phyloP scores from a whole-genome alignment of 2,113 vertebrate species.

The Syngnathus typhle region DNA sequence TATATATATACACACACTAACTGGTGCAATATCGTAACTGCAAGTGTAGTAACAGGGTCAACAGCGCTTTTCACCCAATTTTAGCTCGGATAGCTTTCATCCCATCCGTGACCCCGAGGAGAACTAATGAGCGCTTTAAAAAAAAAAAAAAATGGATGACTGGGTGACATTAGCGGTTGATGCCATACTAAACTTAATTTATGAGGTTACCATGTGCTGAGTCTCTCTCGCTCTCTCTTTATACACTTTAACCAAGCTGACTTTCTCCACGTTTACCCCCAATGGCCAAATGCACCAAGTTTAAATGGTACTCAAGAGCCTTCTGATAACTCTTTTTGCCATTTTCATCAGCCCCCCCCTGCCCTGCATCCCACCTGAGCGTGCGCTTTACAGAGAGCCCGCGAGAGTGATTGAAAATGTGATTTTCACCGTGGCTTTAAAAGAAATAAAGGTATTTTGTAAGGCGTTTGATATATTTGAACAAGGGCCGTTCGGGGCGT shows the following conservation, averaged over 20 bases:
- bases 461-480: conserved; percentile 18
- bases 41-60: too few species aligned
- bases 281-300: background rate
- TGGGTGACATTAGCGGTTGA: background rate
- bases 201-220: background rate
- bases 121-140: too few species aligned
- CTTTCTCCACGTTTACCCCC: background rate
- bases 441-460: conserved; percentile 25
- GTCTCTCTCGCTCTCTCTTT: background rate
- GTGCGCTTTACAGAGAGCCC: conserved; percentile 2
- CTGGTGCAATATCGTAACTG: too few species aligned
- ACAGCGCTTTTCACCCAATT: background rate
- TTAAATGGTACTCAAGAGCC: conserved; percentile 1
- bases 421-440: conserved; percentile 23
- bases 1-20: too few species aligned
- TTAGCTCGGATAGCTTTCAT: background rate
- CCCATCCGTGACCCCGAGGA: background rate
- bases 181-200: background rate
- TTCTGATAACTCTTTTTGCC: background rate
- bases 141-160: too few species aligned
- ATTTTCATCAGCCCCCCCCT: conserved; percentile 1
- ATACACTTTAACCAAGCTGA: background rate
- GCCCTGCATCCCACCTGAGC: background rate
- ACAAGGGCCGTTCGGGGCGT: background rate
- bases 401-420: conserved; percentile 27